Base-by-base conservation (phyloP, 2,888 invertebrate genomes). In the Ectemnius continuus region DNA sequence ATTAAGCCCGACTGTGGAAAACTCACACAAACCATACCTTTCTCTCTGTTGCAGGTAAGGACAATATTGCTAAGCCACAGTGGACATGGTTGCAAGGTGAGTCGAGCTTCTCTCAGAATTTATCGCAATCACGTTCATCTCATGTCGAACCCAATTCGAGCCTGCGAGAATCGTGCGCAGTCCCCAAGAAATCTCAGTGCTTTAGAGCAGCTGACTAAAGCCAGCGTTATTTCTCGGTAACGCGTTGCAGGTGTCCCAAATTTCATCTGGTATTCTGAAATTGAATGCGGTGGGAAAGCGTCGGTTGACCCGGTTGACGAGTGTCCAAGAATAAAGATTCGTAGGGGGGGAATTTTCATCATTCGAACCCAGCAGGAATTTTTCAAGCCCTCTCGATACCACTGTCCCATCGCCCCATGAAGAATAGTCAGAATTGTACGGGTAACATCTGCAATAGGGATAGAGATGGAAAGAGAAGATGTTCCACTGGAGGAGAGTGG, bases 11-110 rank as follows among this genome's bases (percentile, higher is more conserved):
- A 18, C 18, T 13, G 13, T 56, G 26, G 67, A 59, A 66, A 60
- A n/a, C 16, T 26, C 46, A 59, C 66, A 58, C 73, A 65, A 16
- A 52, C 75, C 26, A 75, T 65, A 59, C 16, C 26, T 20, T 73
- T 71, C 63, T 73, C 75, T 85, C 23, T 88, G 86, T 89, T 89
- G 65, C 86, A 91, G 90, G 90, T 91, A 90, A 90, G 90, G 88
- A 90, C 86, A 89, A 90, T 90, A 89, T 90, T 85, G 88, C 89
- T 89, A 90, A 89, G 86, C 88, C 88, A 87, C 88, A 88, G 89
- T 90, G 90, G 89, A 89, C 89, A 86, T 89, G 89, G 87, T 88
- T 89, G 87, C 89, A 90, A 90, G 90, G 90, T 90, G 89, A 90
- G 90, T 90, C 85, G 84, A 86, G 73, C 68, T 79, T 79, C 63